These are phyloP conservation scores for Stenopsyche tienmushanensis DNA, from an alignment of 1,140 invertebrate species.

Conservation along the genomic window DNA sequence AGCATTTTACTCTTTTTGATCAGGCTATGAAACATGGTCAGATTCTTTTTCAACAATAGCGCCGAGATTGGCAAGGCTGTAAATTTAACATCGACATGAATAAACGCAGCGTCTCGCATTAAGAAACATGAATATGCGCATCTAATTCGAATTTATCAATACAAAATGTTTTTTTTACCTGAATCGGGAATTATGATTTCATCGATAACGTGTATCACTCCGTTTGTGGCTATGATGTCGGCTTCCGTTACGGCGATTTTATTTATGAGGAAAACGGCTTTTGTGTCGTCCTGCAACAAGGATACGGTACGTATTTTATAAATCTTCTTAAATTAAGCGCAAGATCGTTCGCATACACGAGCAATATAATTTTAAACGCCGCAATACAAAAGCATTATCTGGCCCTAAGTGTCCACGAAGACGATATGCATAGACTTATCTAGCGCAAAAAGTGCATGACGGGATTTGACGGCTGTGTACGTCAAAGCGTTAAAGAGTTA, in stretches of 20 bases:
- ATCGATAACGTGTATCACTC: slow-evolving; percentile 66
- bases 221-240: slow-evolving; percentile 59
- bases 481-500: background rate
- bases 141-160: background rate
- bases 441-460: too few relatives aligned
- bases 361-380: background rate
- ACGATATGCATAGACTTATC: too few relatives aligned
- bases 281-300: background rate
- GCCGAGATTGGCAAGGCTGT: slow-evolving; percentile 39
- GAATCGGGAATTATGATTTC: slow-evolving; percentile 58
- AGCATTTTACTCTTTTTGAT: slow-evolving; percentile 28
- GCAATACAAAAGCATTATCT: background rate
- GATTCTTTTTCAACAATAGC: slow-evolving; percentile 39
- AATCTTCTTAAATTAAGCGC: background rate
- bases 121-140: background rate
- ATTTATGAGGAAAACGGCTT: slow-evolving; percentile 43
- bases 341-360: background rate
- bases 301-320: too few relatives aligned
- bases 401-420: too few relatives aligned
- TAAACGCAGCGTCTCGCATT: background rate
- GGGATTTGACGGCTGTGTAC: too few relatives aligned
- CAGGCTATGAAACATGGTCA: slow-evolving; percentile 33
- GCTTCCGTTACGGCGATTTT: slow-evolving; percentile 47
- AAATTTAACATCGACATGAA: slow-evolving; percentile 20
- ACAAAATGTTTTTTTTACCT: slow-evolving; percentile 35